These are phyloP conservation scores for Paguma larvata DNA, from an alignment of 2,797 vertebrate genomes.

Conservation along the genomic window DNA sequence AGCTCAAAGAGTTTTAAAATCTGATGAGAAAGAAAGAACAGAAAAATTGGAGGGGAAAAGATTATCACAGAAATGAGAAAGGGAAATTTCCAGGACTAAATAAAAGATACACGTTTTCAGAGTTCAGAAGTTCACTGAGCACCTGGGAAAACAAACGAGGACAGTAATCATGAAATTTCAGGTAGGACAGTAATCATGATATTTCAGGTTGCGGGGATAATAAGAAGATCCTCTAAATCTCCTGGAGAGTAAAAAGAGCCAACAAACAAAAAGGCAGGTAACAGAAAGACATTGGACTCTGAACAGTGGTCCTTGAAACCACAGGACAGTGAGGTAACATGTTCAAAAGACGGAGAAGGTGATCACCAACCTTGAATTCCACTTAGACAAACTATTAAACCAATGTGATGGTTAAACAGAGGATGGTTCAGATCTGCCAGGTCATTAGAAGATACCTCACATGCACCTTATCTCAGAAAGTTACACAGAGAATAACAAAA, in stretches of 20 bases:
- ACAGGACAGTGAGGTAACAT: not conserved
- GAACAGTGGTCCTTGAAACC: not conserved
- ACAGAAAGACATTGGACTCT: not conserved
- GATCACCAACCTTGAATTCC: not conserved
- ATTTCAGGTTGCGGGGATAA: not conserved
- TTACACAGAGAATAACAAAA: not conserved
- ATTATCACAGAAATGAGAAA: not conserved
- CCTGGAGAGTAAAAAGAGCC: not conserved
- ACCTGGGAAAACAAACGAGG: not conserved
- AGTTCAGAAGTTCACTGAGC: not conserved
- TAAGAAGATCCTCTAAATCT: not conserved
- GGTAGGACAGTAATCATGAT: not conserved
- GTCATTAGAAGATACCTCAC: not conserved
- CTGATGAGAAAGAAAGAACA: not conserved
- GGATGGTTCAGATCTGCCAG: not conserved
- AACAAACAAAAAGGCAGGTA: not conserved
- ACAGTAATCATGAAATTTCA: not conserved
- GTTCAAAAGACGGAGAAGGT: not conserved
- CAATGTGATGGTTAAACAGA: slow-evolving; percentile 6
- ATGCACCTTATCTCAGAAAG: not conserved
- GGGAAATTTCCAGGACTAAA: not conserved
- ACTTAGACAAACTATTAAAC: not conserved
- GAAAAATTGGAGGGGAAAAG: not conserved
- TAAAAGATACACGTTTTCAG: not conserved
- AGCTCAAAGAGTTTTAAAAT: not conserved